Percentiles rank a stretch among this genome's conserved stretches.
phyloP scores from a whole-genome alignment of 2,888 invertebrate species.

The Watsonalla cultraria region DNA sequence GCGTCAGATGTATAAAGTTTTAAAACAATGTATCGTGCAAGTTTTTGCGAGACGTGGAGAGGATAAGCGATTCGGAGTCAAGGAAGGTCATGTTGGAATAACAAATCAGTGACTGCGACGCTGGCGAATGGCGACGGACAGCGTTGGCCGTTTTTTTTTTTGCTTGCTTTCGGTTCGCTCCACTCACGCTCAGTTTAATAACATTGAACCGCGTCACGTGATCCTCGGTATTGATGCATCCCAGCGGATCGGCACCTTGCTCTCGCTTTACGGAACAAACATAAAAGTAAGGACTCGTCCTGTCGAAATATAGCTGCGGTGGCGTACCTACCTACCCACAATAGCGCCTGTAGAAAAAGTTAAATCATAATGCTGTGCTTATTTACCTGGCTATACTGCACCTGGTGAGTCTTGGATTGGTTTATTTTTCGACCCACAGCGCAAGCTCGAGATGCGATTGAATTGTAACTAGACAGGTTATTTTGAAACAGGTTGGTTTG shows the following conservation, averaged over 20 bases:
- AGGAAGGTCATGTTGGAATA: constrained; percentile 62
- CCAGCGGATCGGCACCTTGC: neutral
- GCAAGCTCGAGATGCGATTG: constrained; percentile 37
- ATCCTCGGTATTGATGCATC: constrained; percentile 8
- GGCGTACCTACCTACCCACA: constrained; percentile 2
- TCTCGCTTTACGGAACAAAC: neutral
- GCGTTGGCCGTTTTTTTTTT: constrained; percentile 31
- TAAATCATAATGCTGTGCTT: constrained; percentile 12
- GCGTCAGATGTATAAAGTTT: constrained; percentile 14
- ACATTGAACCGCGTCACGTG: constrained; percentile 31
- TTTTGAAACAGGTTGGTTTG: constrained; percentile 40
- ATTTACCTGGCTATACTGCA: constrained; percentile 43
- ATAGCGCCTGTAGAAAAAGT: neutral
- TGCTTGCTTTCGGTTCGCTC: constrained; percentile 17
- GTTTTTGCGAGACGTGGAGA: constrained; percentile 28
- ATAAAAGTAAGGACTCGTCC: neutral
- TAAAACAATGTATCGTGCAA: constrained; percentile 26
- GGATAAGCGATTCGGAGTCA: constrained; percentile 49
- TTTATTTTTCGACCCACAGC: constrained; percentile 37
- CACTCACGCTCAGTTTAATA: constrained; percentile 32
- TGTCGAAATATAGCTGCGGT: too few species aligned
- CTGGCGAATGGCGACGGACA: constrained; percentile 20
- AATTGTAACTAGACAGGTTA: constrained; percentile 49
- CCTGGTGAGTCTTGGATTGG: constrained; percentile 32
- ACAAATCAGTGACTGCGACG: constrained; percentile 39